Evolutionary conservation across 2,888 invertebrate genomes (phyloP), one percentile per base, ranked within the genome.

Genomic region (Smittia aterrima): DNA sequence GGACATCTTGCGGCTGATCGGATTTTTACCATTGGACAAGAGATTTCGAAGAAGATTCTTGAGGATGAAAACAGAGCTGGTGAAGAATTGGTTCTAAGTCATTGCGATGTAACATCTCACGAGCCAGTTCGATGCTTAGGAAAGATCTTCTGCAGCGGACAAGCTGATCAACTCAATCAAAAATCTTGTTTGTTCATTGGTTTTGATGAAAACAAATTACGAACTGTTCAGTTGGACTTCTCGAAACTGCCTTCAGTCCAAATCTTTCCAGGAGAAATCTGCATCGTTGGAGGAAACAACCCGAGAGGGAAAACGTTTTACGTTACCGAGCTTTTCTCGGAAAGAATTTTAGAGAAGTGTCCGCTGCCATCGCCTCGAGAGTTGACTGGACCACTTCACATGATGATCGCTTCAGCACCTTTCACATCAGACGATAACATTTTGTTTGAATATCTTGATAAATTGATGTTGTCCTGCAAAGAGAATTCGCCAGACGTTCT

Each of bases 331-430:
- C 82, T 95, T 1, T 87, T 85, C 78, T 81, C 84, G 1, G 88
- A 90, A 77, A 87, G 86, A 1, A 80, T 82, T 20, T 80, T 85
- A 27, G 79, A 81, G 6, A 82, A 79, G 78, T 81, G 83, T 1
- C 77, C 78, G 77, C 82, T 82, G 78, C 84, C 81, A 75, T 84
- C 82, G 74, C 79, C 83, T 85, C 32, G 78, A 74, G 25, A 22
- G 24, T 25, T 75, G 53, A 64, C 78, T 84, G 88, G 86, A 40
- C 84, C 85, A 76, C 76, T 91, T 68, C 87, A 88, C 78, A 83
- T 96, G 75, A 86, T 94, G 13, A 84, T 93, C 53, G 93, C 92
- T 1, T 86, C 91, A 24, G 96, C 96, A 0, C 96, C 96, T 0
- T 96, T 89, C 80, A 93, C 95, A 0, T 86, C 90, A 1, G 86